phyloP scores from a whole-genome alignment of 2,797 vertebrate species.

The Microctenopoma lineatum region DNA sequence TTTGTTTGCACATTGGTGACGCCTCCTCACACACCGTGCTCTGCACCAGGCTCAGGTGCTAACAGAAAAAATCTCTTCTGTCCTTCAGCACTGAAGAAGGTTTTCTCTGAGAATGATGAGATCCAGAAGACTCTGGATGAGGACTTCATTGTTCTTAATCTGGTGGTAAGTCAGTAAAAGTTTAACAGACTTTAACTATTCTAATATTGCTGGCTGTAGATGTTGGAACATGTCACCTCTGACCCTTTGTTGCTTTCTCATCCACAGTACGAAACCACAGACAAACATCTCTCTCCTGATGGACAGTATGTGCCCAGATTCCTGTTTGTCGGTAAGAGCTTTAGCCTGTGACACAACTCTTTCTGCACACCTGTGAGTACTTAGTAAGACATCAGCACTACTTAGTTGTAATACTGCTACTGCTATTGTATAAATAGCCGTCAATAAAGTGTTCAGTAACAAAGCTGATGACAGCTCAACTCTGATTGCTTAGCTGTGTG shows the following conservation, averaged over 20 bases:
- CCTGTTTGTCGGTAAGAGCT: slow-evolving; percentile 80
- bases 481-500: no score
- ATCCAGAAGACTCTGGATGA: slow-evolving; percentile 90
- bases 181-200: no score
- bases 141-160: slow-evolving; percentile 91
- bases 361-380: neutral
- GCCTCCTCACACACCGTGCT: slow-evolving; percentile 1
- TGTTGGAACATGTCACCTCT: no score
- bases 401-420: no score
- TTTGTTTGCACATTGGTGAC: slow-evolving; percentile 30
- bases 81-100: slow-evolving; percentile 89
- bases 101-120: slow-evolving; percentile 86
- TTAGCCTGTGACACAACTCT: neutral
- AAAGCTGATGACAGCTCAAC: no score
- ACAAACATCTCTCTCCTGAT: slow-evolving; percentile 94
- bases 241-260: slow-evolving; percentile 19
- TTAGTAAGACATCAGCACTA: no score
- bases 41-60: neutral
- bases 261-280: slow-evolving; percentile 93
- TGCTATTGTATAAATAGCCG: no score
- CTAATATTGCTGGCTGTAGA: no score
- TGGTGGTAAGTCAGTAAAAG: slow-evolving; percentile 85
- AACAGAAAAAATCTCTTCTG: slow-evolving; percentile 10
- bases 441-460: no score
- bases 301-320: slow-evolving; percentile 95